Base-by-base conservation (phyloP, 1,140 invertebrate species). In the Arctopsyche grandis region DNA sequence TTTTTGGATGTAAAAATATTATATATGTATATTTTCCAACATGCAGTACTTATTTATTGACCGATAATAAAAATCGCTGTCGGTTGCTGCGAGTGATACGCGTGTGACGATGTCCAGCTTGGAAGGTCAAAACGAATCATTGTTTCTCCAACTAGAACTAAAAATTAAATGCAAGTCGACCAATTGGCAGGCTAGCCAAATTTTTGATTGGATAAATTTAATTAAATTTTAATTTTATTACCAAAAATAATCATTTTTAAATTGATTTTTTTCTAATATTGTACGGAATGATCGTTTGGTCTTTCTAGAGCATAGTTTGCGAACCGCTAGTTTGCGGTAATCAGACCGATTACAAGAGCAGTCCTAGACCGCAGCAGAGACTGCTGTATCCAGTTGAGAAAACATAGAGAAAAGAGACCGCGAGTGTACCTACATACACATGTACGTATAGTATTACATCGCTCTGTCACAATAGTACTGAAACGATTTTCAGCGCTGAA, bases 281-380 rank as follows among this genome's bases (percentile, higher is more conserved):
- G n/a, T n/a, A n/a, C n/a, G n/a, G n/a, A n/a, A n/a, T n/a, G n/a
- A n/a, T n/a, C n/a, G n/a, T n/a, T n/a, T n/a, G n/a, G n/a, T n/a
- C n/a, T n/a, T n/a, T n/a, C n/a, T n/a, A n/a, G 29, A 38, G 29
- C 29, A 38, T 21, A 75, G 12, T 56, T 75, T 76, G 56, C 63
- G 74, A 76, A 63, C 19, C 52, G 56, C n/a, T 19, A 56, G 16
- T 63, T 66, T 48, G 52, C 43, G 74, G 74, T 76, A 29, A 76
- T 76, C 74, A 76, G 74, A 76, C 74, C 74, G 74, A 76, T 66
- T 60, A 76, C 74, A 63, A 76, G 74, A 76, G 56, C 74, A 76
- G 56, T 76, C 74, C 74, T 76, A 76, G 74, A 76, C 74, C 74
- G 74, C 74, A 76, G 74, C 71, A 1, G 48, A 58, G 58, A 63